Percentiles rank a stretch among this genome's conserved stretches.
phyloP scores from a whole-genome alignment of 1,140 invertebrate genomes.

The Lutraria rhynchaena region DNA sequence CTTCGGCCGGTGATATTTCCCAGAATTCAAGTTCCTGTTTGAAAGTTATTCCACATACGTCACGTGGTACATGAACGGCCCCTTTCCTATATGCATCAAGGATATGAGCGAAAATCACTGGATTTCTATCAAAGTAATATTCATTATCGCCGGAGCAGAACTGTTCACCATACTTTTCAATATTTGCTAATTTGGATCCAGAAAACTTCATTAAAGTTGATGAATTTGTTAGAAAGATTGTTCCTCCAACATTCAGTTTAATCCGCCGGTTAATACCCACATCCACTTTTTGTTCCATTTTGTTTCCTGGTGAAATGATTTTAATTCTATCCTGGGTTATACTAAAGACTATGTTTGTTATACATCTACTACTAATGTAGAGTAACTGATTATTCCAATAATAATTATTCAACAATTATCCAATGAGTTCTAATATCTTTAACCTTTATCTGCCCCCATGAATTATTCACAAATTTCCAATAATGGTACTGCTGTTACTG shows the following conservation, averaged over 20 bases:
- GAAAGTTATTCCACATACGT: constrained; percentile 66
- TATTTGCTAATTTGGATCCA: neutral
- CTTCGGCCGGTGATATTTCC: neutral
- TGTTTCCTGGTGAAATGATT: too few species aligned
- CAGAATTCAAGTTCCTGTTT: constrained; percentile 49
- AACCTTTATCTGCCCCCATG: too few species aligned
- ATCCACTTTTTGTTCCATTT: too few species aligned
- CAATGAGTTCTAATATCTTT: too few species aligned
- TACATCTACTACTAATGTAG: too few species aligned
- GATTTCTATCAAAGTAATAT: constrained; percentile 96
- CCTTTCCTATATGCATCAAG: constrained; percentile 97
- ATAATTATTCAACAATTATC: too few species aligned
- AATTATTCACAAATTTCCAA: too few species aligned
- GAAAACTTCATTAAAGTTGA: neutral
- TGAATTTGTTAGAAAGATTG: neutral
- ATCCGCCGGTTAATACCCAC: too few species aligned
- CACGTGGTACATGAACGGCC: constrained; percentile 83
- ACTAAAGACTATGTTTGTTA: too few species aligned
- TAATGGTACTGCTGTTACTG: too few species aligned
- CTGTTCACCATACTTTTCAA: neutral
- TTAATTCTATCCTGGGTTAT: too few species aligned
- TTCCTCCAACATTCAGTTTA: constrained; percentile 2
- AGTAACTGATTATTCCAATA: too few species aligned
- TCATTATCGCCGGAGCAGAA: neutral
- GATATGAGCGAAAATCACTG: constrained; percentile 95